Evolutionary conservation across 2,113 vertebrate species (phyloP), one percentile per base, ranked within the genome.

Genomic region (Dicentrarchus labrax): DNA sequence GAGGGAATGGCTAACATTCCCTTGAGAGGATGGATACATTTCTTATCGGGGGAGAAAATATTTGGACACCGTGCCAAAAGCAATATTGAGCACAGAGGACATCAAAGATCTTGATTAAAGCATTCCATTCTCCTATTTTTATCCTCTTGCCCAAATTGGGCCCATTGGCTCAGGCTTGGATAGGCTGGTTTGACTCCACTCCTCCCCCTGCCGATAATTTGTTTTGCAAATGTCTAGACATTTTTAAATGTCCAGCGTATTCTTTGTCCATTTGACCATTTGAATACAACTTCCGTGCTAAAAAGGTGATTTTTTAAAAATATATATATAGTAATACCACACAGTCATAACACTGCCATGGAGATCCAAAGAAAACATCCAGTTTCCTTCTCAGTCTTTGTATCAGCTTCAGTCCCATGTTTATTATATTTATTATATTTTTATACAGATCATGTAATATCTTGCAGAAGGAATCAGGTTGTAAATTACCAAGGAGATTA

Each of bases 91-190:
- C 73, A 47, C 71, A 70, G 62, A 85, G 76, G 79, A 91, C 88
- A 89, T 92, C 85, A 92, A 89, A 92, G 87, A 84, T 91, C 87
- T 80, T 93, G 91, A 95, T 94, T 94, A 94, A 95, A 92, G 90
- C 94, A 93, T 95, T 95, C 95, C 92, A 87, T 64, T 51, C 41
- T 41, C 78, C 91, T 95, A 92, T 94, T 93, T 93, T 83, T 94
- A 89, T 90, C 88, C 85, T 77, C 78, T 83, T 85, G 72, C 86
- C 78, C 73, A 88, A 92, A 90, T 83, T 89, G 84, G 78, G 80
- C 64, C 88, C 91, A 89, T 93, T 84, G 92, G 88, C 54, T 22
- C n/a, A 5, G n/a, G 68, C 77, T 66, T 51, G 12, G 64, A 56
- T 78, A 59, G 47, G 41, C 62, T 57, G 38, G 22, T 76, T 72